Conservation (phyloP, 2,888 invertebrate species). For the Pyrrhia umbra region DNA sequence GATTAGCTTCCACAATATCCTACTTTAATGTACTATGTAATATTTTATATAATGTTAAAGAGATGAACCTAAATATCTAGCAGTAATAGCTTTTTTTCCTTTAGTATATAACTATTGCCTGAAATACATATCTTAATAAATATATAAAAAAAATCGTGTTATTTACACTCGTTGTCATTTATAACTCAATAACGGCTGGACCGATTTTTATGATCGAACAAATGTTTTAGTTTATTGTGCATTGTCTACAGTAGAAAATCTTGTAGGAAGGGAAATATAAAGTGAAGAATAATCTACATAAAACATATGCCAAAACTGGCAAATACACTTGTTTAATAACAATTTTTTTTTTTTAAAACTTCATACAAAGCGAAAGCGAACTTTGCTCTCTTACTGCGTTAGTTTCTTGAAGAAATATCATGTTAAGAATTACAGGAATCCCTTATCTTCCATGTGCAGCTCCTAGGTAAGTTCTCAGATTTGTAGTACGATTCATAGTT, state of each 20-base stretch:
- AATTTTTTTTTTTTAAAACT: no score
- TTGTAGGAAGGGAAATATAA: no score
- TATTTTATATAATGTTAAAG: slow-evolving; percentile 2
- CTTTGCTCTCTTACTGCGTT: not conserved
- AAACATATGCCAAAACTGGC: no score
- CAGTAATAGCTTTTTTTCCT: not conserved
- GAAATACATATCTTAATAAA: no score
- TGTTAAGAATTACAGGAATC: slow-evolving; percentile 9
- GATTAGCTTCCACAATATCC: slow-evolving; percentile 21
- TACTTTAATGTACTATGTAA: slow-evolving; percentile 5
- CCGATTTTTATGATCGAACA: no score
- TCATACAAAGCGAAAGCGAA: not conserved
- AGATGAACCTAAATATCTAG: not conserved
- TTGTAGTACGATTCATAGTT: not conserved
- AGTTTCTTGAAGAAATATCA: not conserved
- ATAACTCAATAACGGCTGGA: no score
- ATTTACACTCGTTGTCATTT: no score
- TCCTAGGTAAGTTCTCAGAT: slow-evolving; percentile 2
- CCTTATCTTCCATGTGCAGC: slow-evolving; percentile 20
- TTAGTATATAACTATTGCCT: not conserved
- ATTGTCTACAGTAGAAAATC: no score
- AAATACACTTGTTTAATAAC: no score
- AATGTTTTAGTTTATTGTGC: no score
- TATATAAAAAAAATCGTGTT: no score
- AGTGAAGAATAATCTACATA: no score